These are phyloP conservation scores for Petrocephalus zakoni DNA, from an alignment of 2,113 vertebrate species.

Conservation along the genomic window DNA sequence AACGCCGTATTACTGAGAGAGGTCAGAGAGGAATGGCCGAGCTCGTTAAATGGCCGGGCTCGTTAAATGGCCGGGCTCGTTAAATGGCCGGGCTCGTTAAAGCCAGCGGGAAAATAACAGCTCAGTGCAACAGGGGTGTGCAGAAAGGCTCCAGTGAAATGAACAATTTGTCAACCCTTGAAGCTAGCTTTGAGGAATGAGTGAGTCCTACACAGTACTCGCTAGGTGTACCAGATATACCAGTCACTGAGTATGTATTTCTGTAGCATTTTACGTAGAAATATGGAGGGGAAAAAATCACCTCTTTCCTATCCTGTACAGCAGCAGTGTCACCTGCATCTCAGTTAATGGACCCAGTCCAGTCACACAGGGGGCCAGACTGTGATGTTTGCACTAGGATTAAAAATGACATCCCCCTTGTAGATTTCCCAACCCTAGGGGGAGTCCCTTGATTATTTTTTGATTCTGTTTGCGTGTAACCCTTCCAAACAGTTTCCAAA, in stretches of 20 bases:
- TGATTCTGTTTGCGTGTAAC: not conserved
- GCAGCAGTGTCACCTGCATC: not conserved
- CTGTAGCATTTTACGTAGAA: not conserved
- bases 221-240: not conserved
- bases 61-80: not conserved
- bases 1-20: not conserved
- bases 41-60: not conserved
- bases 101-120: not conserved
- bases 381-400: not conserved
- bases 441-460: not conserved
- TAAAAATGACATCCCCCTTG: not conserved
- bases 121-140: not conserved
- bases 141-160: not conserved
- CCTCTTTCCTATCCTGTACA: not conserved
- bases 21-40: not conserved
- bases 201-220: not conserved
- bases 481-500: not conserved
- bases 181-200: not conserved
- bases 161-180: not conserved
- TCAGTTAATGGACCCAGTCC: not conserved
- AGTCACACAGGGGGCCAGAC: not conserved
- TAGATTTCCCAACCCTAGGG: not conserved
- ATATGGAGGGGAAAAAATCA: not conserved
- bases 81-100: not conserved
- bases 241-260: not conserved